These are phyloP conservation scores for Picathartes gymnocephalus DNA, from an alignment of 2,113 vertebrate species.

Conservation along the genomic window DNA sequence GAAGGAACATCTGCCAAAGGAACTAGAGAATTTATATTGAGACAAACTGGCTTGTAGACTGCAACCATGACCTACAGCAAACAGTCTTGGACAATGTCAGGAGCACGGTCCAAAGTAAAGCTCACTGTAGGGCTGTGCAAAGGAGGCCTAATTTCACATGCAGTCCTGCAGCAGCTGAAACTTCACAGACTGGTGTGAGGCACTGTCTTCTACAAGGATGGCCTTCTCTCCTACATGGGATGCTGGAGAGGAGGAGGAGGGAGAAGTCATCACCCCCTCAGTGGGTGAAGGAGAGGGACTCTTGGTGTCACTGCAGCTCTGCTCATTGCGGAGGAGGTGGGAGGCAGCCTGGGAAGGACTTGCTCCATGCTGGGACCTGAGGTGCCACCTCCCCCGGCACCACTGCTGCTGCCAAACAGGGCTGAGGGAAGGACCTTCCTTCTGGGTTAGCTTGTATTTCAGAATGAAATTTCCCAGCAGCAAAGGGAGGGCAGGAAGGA, in stretches of 20 bases:
- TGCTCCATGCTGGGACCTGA: not conserved
- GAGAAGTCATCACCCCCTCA: not conserved
- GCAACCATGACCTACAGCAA: not conserved
- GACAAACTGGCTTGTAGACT: not conserved
- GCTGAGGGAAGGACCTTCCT: not conserved
- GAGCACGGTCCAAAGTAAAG: not conserved
- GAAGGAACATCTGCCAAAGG: not conserved
- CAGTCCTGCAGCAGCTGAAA: not conserved
- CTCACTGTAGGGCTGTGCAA: not conserved
- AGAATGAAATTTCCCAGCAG: not conserved
- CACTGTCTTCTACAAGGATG: too few species aligned
- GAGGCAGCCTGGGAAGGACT: not conserved
- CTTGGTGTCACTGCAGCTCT: rapidly evolving
- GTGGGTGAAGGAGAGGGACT: not conserved
- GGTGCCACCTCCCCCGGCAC: not conserved
- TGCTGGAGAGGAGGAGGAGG: not conserved
- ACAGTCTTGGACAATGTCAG: not conserved
- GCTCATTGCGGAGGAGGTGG: rapidly evolving
- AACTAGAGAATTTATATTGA: not conserved
- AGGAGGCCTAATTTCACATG: not conserved
- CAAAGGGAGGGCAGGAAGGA: not conserved
- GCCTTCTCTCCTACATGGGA: not conserved
- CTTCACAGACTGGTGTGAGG: not conserved
- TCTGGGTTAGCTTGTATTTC: not conserved
- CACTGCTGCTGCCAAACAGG: not conserved